Evolutionary conservation across 2,113 vertebrate genomes (phyloP), one percentile per base, ranked within the genome.

Genomic region (human): DNA sequence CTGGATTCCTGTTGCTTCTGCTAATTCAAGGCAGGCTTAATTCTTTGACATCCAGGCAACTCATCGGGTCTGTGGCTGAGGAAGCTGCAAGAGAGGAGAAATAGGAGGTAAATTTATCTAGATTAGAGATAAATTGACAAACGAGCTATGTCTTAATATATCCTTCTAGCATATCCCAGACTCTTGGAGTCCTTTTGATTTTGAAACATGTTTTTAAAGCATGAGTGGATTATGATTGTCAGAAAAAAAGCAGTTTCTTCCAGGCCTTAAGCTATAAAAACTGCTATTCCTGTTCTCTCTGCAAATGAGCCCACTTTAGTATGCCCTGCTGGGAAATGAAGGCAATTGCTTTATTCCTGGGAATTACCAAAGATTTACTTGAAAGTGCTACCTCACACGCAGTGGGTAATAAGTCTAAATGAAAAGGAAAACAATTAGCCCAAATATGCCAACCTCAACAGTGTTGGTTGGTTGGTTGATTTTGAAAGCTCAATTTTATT

Each of bases 401-500:
- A 10, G 94, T 96, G 75, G 78, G 95, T 93, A 97, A 59, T 52
- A 81, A 89, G 66, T 59, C 38, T 66, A 91, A 93, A 94, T 89
- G 82, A 94, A 87, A 85, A 94, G 83, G 66, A 93, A 93, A 96
- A 86, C 92, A 97, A 90, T 97, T 89, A 93, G 85, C 64, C 68
- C 79, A 48, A 95, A 86, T 66, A 38, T 83, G 83, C 68, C 59
- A 85, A 79, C 85, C 20, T 88, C 64, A 43, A 70, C 78, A 80
- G 82, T 78, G 91, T 40, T 72, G 72, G 84, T 43, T 89, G 88
- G 68, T 27, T 90, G 75, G 40, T 38, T 96, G 91, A 80, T 93
- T 94, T 96, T 76, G 76, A 98, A 97, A 92, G n/a, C 45, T 61
- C 14, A 32, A 72, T 94, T 93, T 96, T 78, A 92, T 93, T 97